Conservation (phyloP, 2,797 vertebrate species). For the Tiaroga cobitis region DNA sequence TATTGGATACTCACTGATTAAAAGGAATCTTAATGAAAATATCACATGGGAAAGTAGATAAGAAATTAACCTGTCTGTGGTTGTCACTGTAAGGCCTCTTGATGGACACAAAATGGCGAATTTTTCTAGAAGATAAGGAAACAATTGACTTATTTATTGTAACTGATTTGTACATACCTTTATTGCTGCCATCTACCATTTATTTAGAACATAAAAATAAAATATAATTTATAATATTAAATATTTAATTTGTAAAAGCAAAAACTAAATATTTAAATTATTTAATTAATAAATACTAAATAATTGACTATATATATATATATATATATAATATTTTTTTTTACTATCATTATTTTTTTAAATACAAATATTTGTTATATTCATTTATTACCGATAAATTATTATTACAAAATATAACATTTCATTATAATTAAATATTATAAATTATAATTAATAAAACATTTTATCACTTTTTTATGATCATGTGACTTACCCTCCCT, state of each 20-base stretch:
- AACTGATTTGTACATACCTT: neutral
- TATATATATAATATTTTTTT: neutral
- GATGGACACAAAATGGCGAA: slow-evolving; percentile 94
- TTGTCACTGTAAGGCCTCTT: slow-evolving; percentile 90
- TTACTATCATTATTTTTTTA: neutral
- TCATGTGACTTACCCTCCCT: slow-evolving; percentile 88
- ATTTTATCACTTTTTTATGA: neutral
- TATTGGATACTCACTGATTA: neutral
- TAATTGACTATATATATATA: neutral
- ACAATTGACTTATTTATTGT: neutral
- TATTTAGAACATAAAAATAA: neutral
- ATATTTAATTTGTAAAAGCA: neutral
- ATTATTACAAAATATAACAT: neutral
- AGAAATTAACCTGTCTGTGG: slow-evolving; percentile 86
- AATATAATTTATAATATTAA: neutral
- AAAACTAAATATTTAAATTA: neutral
- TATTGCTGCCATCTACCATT: neutral
- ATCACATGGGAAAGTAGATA: neutral
- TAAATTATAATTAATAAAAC: neutral
- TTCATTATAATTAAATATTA: neutral
- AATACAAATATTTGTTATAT: neutral
- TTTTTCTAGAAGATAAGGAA: slow-evolving; percentile 82
- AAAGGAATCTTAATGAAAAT: neutral
- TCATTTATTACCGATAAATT: neutral
- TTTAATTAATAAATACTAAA: neutral